A percentile compares a stretch with the other conserved stretches of the same genome.
These are phyloP conservation scores for Myotis vivesi DNA, from an alignment of 2,797 vertebrate genomes.

Conservation along the genomic window DNA sequence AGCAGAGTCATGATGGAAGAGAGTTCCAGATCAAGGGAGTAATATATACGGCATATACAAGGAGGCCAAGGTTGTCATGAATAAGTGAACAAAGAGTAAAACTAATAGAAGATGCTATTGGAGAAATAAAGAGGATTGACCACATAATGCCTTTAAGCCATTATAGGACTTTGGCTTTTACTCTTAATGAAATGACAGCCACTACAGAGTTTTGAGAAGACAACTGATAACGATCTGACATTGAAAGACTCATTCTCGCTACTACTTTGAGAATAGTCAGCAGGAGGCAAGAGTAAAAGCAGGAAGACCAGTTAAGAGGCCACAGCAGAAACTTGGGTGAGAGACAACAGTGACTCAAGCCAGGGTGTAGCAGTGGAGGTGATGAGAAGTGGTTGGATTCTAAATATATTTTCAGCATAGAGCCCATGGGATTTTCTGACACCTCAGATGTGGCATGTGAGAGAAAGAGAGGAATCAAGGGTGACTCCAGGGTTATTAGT, in stretches of 20 bases:
- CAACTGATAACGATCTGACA: not conserved
- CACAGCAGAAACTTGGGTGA: not conserved
- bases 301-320: not conserved
- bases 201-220: not conserved
- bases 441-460: not conserved
- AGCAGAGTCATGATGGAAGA: not conserved
- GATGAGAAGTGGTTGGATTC: not conserved
- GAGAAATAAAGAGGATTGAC: not conserved
- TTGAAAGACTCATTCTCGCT: not conserved
- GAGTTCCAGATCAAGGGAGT: not conserved
- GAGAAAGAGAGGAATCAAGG: not conserved
- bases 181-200: not conserved
- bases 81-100: not conserved
- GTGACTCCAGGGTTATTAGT: not conserved
- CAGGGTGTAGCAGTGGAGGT: not conserved
- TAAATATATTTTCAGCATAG: not conserved
- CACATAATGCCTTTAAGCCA: fast-evolving
- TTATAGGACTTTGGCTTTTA: not conserved
- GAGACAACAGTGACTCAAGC: not conserved
- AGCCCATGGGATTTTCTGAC: not conserved
- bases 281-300: not conserved
- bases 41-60: not conserved
- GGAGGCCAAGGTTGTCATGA: not conserved
- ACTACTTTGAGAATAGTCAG: not conserved
- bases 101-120: not conserved